phyloP scores from a whole-genome alignment of 2,888 invertebrate species.

The Nycteola revayana region DNA sequence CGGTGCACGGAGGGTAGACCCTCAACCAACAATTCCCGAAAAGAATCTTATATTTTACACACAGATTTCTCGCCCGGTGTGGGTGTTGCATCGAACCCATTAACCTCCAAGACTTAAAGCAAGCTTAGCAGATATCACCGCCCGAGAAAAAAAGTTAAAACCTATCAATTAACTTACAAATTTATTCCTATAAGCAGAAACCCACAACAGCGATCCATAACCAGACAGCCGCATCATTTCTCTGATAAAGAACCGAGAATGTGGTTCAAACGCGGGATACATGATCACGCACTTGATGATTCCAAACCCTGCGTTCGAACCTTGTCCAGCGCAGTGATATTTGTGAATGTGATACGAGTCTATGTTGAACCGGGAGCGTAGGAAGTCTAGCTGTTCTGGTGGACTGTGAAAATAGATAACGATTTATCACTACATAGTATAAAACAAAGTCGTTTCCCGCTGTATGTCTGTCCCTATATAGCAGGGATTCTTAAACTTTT shows the following conservation, averaged over 20 bases:
- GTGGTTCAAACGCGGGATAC: slow-evolving; percentile 82
- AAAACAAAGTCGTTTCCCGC: too few relatives aligned
- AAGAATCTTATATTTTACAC: too few relatives aligned
- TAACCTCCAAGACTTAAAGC: too few relatives aligned
- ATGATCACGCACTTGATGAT: slow-evolving; percentile 55
- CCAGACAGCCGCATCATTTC: slow-evolving; percentile 84
- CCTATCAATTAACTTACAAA: slow-evolving; percentile 56
- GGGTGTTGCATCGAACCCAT: too few relatives aligned
- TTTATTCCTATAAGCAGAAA: slow-evolving; percentile 67
- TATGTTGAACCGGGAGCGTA: slow-evolving; percentile 56
- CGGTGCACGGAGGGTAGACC: too few relatives aligned
- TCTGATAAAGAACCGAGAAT: slow-evolving; percentile 79
- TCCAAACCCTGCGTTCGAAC: slow-evolving; percentile 41
- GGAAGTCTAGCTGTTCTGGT: slow-evolving; percentile 54
- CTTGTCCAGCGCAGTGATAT: slow-evolving; percentile 48
- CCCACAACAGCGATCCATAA: slow-evolving; percentile 57
- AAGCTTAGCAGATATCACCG: too few relatives aligned
- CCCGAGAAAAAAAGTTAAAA: too few relatives aligned
- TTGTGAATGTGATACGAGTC: slow-evolving; percentile 55
- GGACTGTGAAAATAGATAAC: slow-evolving; percentile 39
- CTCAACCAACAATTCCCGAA: too few relatives aligned
- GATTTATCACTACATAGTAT: not conserved
- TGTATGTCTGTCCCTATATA: too few relatives aligned
- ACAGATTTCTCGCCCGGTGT: too few relatives aligned
- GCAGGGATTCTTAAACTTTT: too few relatives aligned